These are phyloP conservation scores for Rhinoderma darwinii DNA, from an alignment of 2,113 vertebrate genomes.

Conservation along the genomic window DNA sequence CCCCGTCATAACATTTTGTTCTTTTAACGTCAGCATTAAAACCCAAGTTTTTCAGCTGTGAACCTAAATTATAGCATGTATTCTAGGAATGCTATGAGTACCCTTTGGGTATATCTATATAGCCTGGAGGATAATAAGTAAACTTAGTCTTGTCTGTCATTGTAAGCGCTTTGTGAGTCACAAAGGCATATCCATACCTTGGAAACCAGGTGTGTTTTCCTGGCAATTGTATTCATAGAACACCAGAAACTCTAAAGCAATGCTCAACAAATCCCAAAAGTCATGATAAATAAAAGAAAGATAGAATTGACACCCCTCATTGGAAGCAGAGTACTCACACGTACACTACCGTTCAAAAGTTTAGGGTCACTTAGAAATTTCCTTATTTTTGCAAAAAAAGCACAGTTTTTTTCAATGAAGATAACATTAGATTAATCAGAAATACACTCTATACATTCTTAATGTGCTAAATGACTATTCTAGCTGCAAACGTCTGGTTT, in stretches of 20 bases:
- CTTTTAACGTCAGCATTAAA: not conserved
- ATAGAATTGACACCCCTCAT: too few species aligned
- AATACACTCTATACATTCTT: too few species aligned
- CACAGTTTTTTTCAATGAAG: too few species aligned
- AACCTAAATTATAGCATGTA: not conserved
- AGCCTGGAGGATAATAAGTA: not conserved
- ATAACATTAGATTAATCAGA: too few species aligned
- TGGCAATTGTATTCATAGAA: not conserved
- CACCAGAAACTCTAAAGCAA: not conserved
- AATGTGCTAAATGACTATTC: too few species aligned
- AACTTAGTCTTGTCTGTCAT: not conserved
- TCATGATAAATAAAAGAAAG: not conserved
- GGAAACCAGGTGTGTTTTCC: slow-evolving; percentile 35
- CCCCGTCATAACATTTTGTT: too few species aligned
- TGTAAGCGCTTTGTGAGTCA: not conserved
- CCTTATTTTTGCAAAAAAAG: too few species aligned
- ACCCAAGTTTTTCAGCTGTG: not conserved
- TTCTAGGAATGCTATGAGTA: slow-evolving; percentile 9
- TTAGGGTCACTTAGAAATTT: too few species aligned
- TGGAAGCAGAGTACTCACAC: too few species aligned
- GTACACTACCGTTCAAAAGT: too few species aligned
- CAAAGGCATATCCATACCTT: not conserved
- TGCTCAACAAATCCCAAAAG: not conserved
- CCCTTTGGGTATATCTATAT: not conserved
- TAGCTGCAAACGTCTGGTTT: too few species aligned